These are phyloP conservation scores for Cheiracanthium punctorium DNA, from an alignment of 2,888 invertebrate genomes.

Conservation along the genomic window DNA sequence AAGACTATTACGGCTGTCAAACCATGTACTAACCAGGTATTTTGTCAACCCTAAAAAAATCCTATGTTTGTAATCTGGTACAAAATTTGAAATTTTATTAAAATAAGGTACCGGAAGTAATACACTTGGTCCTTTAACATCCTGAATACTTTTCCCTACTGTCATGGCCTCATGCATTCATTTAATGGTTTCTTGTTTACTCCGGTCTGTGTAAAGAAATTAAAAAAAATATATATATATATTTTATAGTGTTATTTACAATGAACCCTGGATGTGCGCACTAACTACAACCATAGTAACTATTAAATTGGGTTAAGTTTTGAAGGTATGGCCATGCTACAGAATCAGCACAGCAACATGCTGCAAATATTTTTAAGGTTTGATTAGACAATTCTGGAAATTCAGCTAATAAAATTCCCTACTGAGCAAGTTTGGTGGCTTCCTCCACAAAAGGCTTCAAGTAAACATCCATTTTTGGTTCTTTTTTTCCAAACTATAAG, in stretches of 20 bases:
- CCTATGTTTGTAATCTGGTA: neutral
- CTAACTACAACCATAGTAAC: constrained; percentile 11
- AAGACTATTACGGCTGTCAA: neutral
- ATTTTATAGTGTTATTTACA: neutral
- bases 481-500: constrained; percentile 2
- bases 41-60: constrained; percentile 4
- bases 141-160: neutral
- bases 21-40: neutral
- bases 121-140: neutral
- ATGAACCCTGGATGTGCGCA: neutral
- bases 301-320: constrained; percentile 21
- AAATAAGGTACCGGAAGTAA: constrained; percentile 1
- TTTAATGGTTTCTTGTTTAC: neutral
- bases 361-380: neutral
- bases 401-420: neutral
- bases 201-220: too few relatives aligned
- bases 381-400: neutral
- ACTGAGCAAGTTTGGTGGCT: neutral
- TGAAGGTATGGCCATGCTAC: neutral
- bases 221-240: neutral
- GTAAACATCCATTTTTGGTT: constrained; percentile 22
- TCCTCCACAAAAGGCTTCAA: constrained; percentile 27
- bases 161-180: neutral
- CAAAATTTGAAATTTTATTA: neutral
- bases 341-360: neutral